A percentile compares a stretch with the other conserved stretches of the same genome.
These are phyloP conservation scores for Aleiodes leptofemur DNA, from an alignment of 2,888 invertebrate species.

Conservation along the genomic window DNA sequence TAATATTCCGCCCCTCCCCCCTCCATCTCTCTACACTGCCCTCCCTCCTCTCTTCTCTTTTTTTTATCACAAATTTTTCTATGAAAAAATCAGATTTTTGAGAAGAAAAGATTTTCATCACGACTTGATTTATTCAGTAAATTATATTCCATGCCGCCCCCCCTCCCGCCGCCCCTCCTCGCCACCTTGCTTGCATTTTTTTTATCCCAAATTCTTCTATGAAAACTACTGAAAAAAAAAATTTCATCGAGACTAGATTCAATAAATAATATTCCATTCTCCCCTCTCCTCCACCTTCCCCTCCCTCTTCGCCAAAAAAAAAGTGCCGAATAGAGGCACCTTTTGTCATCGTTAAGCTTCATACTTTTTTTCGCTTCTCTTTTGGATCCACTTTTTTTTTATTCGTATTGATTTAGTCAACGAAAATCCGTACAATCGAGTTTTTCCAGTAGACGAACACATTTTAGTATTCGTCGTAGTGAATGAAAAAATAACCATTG, in stretches of 20 bases:
- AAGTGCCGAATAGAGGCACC: background rate
- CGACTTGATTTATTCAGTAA: too few relatives aligned
- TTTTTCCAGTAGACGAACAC: conserved; percentile 19
- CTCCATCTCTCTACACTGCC: too few relatives aligned
- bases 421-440: conserved; percentile 2
- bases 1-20: too few relatives aligned
- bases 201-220: too few relatives aligned
- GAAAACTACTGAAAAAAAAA: background rate
- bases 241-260: conserved; percentile 41
- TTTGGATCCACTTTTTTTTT: conserved; percentile 14
- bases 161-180: too few relatives aligned
- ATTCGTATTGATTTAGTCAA: conserved; percentile 5
- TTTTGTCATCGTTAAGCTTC: background rate
- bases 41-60: too few relatives aligned
- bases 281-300: background rate
- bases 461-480: background rate
- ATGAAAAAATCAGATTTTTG: too few relatives aligned
- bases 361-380: conserved; percentile 1
- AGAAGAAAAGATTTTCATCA: too few relatives aligned
- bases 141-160: too few relatives aligned
- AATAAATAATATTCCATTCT: conserved; percentile 26
- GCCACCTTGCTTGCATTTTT: too few relatives aligned
- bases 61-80: too few relatives aligned
- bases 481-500: conserved; percentile 22
- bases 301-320: background rate